phyloP scores from a whole-genome alignment of 2,113 vertebrate genomes.

The Hepsetus odoe region DNA sequence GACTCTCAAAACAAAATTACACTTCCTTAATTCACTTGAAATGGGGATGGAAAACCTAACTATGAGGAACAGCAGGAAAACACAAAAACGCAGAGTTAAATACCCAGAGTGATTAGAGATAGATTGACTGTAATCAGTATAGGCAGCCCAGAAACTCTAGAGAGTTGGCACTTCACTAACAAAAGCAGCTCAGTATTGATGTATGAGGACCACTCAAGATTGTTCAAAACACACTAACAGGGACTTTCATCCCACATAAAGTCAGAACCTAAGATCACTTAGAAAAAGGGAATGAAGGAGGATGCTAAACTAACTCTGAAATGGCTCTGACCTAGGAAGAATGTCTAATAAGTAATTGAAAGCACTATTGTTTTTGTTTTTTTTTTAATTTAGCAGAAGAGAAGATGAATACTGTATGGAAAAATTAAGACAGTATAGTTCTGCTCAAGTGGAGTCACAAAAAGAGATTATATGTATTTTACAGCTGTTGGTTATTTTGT shows the following conservation, averaged over 20 bases:
- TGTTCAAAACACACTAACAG: constrained; percentile 2
- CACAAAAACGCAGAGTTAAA: neutral
- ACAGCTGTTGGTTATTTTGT: too few relatives aligned
- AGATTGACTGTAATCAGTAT: neutral
- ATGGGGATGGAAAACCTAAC: neutral
- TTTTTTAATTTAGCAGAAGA: too few relatives aligned
- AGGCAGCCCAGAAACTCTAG: neutral
- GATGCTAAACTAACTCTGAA: neutral
- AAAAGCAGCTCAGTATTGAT: neutral
- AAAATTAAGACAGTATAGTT: too few relatives aligned
- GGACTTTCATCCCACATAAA: constrained; percentile 1
- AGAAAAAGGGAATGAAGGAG: neutral
- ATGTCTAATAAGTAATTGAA: neutral
- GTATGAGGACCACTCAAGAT: neutral
- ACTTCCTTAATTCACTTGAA: neutral
- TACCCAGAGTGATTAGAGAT: neutral
- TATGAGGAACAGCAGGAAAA: neutral
- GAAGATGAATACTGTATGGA: too few relatives aligned
- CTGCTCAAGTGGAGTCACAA: too few relatives aligned
- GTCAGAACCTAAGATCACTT: neutral
- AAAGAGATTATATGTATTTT: too few relatives aligned
- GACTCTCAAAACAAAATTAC: neutral
- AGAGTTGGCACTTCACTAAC: neutral
- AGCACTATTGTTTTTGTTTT: too few relatives aligned
- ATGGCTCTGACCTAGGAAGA: neutral